Base-by-base conservation (phyloP, 2,797 vertebrate genomes). In the Geotrypetes seraphini region DNA sequence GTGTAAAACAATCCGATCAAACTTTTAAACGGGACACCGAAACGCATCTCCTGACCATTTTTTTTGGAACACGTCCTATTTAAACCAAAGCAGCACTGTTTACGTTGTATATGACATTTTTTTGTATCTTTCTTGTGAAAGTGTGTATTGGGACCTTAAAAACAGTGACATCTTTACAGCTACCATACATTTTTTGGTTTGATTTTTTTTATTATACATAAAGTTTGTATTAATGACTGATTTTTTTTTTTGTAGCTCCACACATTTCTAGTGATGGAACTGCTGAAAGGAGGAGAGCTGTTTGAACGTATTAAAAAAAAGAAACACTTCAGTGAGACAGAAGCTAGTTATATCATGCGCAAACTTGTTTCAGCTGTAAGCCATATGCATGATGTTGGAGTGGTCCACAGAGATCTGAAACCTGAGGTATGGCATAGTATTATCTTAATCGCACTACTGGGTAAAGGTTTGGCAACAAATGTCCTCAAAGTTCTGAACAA, bases 361-460 rank as follows among this genome's bases (percentile, higher is more conserved):
- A 88, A 81, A 33, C 87, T 99, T 20, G 94, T 97, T 36, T 97
- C 96, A 0, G 96, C 96, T 0, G 96, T 95, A 47, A 99, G 94
- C 71, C 94, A 99, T 69, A 99, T 99, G 96, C 96, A 99, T 0
- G 96, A 97, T 11, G 96, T 96, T 1, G 94, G 96, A 15, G 96
- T 99, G 32, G 93, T 99, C 45, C 94, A 99, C 25, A 69, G 96
- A 37, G 96, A 99, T 56, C 81, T 97, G 40, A 99, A 99, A 59
- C 94, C 96, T 2, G 94, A 97, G 94, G 95, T 97, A 89, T 4
- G 20, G 7, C 26, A 3, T n/a, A n/a, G n/a, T n/a, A n/a, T n/a
- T n/a, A n/a, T n/a, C n/a, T n/a, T n/a, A n/a, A n/a, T n/a, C n/a
- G n/a, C n/a, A n/a, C n/a, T n/a, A n/a, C n/a, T n/a, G n/a, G n/a